A percentile compares a stretch with the other conserved stretches of the same genome.
These are phyloP conservation scores for Bufotes viridis DNA, from an alignment of 2,797 vertebrate genomes.

Conservation along the genomic window DNA sequence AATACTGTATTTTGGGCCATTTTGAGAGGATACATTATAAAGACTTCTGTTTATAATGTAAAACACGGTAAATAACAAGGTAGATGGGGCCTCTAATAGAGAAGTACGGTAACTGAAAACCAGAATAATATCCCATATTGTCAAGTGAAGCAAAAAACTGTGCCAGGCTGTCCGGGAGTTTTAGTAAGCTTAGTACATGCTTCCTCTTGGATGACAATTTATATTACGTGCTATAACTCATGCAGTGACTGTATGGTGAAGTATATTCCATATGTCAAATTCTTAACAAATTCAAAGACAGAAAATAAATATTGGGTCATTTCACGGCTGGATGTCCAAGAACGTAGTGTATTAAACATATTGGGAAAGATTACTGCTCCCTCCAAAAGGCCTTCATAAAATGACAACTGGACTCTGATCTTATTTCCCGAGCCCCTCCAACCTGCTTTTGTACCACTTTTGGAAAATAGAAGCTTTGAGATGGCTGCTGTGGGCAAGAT, in stretches of 20 bases:
- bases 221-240: background rate
- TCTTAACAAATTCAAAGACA: background rate
- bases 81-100: no score
- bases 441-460: background rate
- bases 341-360: background rate
- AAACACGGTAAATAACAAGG: no score
- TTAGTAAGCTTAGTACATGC: conserved; percentile 1
- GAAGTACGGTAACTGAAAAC: background rate
- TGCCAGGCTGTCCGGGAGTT: conserved; percentile 1
- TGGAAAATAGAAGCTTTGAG: background rate
- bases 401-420: background rate
- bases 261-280: background rate
- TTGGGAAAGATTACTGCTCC: background rate
- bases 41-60: no score
- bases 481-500: background rate
- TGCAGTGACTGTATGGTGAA: background rate
- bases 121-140: background rate
- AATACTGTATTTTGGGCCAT: no score
- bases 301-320: conserved; percentile 10
- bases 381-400: background rate
- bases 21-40: no score
- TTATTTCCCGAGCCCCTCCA: background rate
- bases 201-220: conserved; percentile 1
- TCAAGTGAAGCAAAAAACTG: background rate
- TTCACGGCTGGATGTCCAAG: background rate